Base-by-base conservation (phyloP, 2,888 invertebrate genomes). In the Diplolepis rosae region DNA sequence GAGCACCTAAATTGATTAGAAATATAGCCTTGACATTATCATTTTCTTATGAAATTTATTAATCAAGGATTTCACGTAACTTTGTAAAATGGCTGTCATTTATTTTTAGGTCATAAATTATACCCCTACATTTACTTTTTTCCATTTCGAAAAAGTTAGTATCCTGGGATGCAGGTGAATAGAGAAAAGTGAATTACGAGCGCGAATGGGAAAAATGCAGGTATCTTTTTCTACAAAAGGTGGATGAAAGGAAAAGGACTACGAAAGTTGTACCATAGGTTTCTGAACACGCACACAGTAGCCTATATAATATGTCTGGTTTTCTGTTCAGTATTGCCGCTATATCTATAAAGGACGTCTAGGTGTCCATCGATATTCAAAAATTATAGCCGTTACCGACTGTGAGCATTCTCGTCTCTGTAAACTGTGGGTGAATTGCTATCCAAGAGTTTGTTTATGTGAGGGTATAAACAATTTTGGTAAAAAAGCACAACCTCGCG, bases 341-440 rank as follows among this genome's bases (percentile, higher is more conserved):
- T 52, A 52, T 11, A 32, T 56, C 15, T 54, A 54, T 32, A 56
- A 13, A 56, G 32, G 24, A n/a, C 24, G 11, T n/a, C 39, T 54
- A 61, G 61, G 39, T 61, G 61, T 61, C 61, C 61, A 61, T 61
- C 61, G 61, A 61, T 61, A 61, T 61, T 61, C 61, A 61, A 39
- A 61, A 61, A 61, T 61, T 61, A 61, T 61, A 61, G 61, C 61
- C 39, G 39, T 61, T 39, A 61, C 61, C 61, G 24, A 61, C 61
- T 39, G 24, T 39, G 27, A 39, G 9, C n/a, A 39, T 35, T n/a
- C 24, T 39, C 39, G 61, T 27, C n/a, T 61, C 39, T 61, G 61
- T 39, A 61, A 61, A 61, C 61, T 61, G 39, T 61, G 61, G 39
- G 39, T 61, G 39, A 61, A 61, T 39, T 61, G 39, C 61, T 6